Evolutionary conservation across 2,113 vertebrate genomes (phyloP), one percentile per base, ranked within the genome.

Genomic region (Trogon surrucura): DNA sequence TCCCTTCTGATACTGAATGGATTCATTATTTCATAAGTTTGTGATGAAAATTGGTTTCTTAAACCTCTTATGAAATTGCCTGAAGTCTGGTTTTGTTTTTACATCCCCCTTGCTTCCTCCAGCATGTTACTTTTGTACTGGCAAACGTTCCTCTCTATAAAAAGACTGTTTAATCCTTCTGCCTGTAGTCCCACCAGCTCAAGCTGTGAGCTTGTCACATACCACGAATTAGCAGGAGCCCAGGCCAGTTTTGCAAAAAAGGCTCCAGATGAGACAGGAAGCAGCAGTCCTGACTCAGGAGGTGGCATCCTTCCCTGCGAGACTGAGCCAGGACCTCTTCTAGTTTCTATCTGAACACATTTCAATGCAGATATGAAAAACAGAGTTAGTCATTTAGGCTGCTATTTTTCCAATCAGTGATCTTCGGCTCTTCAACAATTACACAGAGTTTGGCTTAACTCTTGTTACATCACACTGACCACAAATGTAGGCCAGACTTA

Each of bases 201-300:
- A 89, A 84, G 72, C 89, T 91, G 77, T 81, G 77, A 89, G 78
- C 44, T n/a, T 71, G 77, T 80, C 84, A 89, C 47, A 29, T 57
- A 66, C 22, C 69, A 47, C 0, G 0, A 89, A n/a, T 67, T 71
- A 67, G 10, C 32, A 58, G 77, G 36, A 91, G 27, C 69, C 80
- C 48, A 66, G 60, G 80, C 80, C 80, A 94, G 48, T 4, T 51
- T 1, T 38, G 81, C 56, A 87, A 62, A 64, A 92, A 91, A 62
- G 32, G 32, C 57, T 89, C 73, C 89, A 81, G 77, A 91, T 66
- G 77, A 80, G 80, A 50, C 73, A 91, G 58, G 77, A 84, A 93
- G 51, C 70, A 74, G 87, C 84, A 79, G 41, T 6, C 74, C 16
- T 86, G 84, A 86, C 89, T 66, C 64, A 66, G 91, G 67, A 89